These are phyloP conservation scores for Trachemys scripta DNA, from an alignment of 2,113 vertebrate species.

Conservation along the genomic window DNA sequence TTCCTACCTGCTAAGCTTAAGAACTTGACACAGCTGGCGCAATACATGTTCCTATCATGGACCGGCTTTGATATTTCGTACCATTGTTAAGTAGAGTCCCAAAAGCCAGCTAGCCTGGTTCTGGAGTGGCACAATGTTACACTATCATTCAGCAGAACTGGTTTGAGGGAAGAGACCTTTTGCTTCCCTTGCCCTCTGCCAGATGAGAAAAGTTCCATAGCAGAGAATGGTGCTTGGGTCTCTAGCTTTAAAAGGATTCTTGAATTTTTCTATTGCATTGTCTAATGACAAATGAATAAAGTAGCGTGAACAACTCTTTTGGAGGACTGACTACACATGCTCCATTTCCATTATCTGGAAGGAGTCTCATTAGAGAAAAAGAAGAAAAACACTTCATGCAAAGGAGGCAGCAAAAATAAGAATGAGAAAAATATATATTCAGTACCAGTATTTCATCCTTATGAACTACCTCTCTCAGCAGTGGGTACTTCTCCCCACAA, in stretches of 20 bases:
- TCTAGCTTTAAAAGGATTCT: conserved; percentile 26
- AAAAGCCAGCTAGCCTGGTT: conserved; percentile 25
- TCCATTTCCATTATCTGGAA: not conserved
- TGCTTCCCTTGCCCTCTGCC: conserved; percentile 38
- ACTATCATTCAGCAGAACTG: conserved; percentile 41
- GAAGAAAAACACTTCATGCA: not conserved
- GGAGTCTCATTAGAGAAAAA: not conserved
- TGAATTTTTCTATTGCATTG: not conserved
- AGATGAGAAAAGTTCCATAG: not conserved
- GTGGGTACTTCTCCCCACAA: conserved; percentile 53
- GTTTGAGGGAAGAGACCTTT: conserved; percentile 36
- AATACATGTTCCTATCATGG: not conserved
- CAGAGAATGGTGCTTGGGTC: not conserved
- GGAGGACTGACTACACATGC: not conserved
- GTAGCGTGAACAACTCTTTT: conserved; percentile 22
- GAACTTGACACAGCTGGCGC: conserved; percentile 42
- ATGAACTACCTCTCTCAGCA: conserved; percentile 52
- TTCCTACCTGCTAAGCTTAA: conserved; percentile 26
- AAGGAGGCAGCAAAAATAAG: not conserved
- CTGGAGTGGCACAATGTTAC: not conserved
- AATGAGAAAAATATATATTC: not conserved
- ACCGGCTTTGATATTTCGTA: conserved; percentile 43
- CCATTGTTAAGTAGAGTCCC: conserved; percentile 23
- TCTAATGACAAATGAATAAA: conserved; percentile 44
- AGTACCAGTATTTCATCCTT: conserved; percentile 49